Percentiles rank a stretch among this genome's conserved stretches.
These are phyloP conservation scores for Sarcophaga subvicina DNA, from an alignment of 2,888 invertebrate species.

Conservation along the genomic window DNA sequence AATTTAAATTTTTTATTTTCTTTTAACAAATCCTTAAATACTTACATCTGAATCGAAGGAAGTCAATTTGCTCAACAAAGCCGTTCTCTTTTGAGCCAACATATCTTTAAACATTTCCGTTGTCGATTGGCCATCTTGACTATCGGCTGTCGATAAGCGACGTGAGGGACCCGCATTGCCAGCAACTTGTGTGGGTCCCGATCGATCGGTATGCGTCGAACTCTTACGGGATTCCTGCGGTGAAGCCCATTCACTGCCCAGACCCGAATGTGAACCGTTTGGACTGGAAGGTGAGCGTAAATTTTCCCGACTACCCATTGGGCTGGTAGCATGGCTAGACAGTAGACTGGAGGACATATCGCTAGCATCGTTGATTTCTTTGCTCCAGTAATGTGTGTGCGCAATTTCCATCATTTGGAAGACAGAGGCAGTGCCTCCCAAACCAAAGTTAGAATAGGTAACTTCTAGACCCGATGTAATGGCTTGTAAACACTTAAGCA, in stretches of 20 bases:
- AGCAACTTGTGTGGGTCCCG: conserved; percentile 69
- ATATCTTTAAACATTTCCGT: conserved; percentile 97
- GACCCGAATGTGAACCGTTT: conserved; percentile 80
- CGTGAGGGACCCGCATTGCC: conserved; percentile 76
- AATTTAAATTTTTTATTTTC: background rate
- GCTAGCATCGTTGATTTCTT: conserved; percentile 87
- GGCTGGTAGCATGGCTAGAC: conserved; percentile 82
- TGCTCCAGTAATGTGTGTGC: conserved; percentile 99
- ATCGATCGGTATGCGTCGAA: conserved; percentile 78
- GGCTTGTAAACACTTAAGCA: conserved; percentile 95
- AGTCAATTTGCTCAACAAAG: conserved; percentile 92
- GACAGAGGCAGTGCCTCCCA: conserved; percentile 98
- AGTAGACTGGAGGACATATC: conserved; percentile 81
- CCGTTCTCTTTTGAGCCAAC: conserved; percentile 95
- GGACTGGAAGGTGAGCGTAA: conserved; percentile 85
- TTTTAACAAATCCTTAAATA: conserved; percentile 71
- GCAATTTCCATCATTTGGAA: conserved; percentile 99
- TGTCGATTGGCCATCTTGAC: conserved; percentile 88
- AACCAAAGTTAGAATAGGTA: conserved; percentile 95
- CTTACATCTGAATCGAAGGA: conserved; percentile 96
- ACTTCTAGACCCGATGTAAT: conserved; percentile 95
- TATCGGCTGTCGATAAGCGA: conserved; percentile 86
- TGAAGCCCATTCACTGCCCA: conserved; percentile 84
- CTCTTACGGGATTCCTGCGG: conserved; percentile 84
- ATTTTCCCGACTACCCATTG: conserved; percentile 87